Conservation (phyloP, 2,888 invertebrate genomes). For the Smittia sp. region DNA sequence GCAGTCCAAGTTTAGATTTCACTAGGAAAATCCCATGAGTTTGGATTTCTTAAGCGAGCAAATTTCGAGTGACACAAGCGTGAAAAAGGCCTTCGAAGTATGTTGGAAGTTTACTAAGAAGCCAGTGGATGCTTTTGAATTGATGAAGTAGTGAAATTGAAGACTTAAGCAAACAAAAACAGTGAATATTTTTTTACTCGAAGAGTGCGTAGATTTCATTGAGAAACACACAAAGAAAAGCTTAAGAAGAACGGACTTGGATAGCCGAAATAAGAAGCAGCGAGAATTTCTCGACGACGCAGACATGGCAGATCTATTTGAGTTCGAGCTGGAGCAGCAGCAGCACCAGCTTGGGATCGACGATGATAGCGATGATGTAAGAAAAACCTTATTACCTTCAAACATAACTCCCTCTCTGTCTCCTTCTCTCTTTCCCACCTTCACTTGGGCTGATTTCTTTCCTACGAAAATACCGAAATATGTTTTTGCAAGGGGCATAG, state of each 20-base stretch:
- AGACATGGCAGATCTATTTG: constrained; percentile 84
- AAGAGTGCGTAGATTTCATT: background rate
- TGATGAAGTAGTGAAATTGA: too few relatives aligned
- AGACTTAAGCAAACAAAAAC: too few relatives aligned
- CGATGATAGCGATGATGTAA: constrained; percentile 86
- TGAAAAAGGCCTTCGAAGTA: too few relatives aligned
- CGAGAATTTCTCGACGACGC: constrained; percentile 1
- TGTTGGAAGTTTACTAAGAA: too few relatives aligned
- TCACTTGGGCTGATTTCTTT: background rate
- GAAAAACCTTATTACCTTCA: constrained; percentile 43
- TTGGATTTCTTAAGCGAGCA: too few relatives aligned
- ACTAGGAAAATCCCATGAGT: too few relatives aligned
- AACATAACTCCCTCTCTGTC: background rate
- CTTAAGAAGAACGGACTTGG: background rate
- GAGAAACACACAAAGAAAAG: constrained; percentile 12
- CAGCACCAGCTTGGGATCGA: constrained; percentile 66
- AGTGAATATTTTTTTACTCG: background rate
- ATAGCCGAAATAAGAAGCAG: background rate
- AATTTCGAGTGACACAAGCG: too few relatives aligned
- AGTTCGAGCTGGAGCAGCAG: constrained; percentile 86
- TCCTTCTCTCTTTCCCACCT: background rate
- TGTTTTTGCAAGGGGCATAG: too few relatives aligned
- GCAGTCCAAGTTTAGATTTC: too few relatives aligned
- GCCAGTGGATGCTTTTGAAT: too few relatives aligned
- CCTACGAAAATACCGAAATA: too few relatives aligned